Evolutionary conservation across 2,797 vertebrate genomes (phyloP).

Genomic region (Anguilla obscura): DNA sequence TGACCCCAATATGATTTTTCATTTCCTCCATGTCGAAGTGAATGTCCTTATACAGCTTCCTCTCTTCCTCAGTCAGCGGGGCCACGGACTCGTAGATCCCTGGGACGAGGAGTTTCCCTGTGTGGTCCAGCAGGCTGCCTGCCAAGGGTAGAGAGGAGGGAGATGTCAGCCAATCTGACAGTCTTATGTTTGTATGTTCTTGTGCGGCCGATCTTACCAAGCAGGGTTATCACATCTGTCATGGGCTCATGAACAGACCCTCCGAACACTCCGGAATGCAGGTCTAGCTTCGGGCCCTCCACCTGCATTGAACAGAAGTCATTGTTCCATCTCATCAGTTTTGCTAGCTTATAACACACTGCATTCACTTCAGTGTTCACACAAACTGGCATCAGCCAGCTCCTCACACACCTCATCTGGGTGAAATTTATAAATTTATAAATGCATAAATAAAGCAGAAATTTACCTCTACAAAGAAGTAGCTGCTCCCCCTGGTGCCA

Average conservation of each 20-base stretch:
- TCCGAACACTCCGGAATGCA: conserved; percentile 74
- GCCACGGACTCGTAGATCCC: conserved; percentile 66
- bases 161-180: background rate
- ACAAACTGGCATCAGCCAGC: background rate
- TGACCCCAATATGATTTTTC: conserved; percentile 56
- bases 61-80: conserved; percentile 64
- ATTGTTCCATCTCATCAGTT: background rate
- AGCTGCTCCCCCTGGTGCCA: conserved; percentile 67
- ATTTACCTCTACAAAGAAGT: conserved; percentile 71
- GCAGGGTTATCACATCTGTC: conserved; percentile 69
- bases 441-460: background rate
- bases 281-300: conserved; percentile 66
- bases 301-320: conserved; percentile 57
- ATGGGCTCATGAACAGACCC: conserved; percentile 71
- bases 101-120: conserved; percentile 68
- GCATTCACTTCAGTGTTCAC: background rate
- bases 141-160: background rate
- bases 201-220: conserved; percentile 59
- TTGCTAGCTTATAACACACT: background rate
- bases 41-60: conserved; percentile 54
- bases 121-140: conserved; percentile 70
- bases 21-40: conserved; percentile 69
- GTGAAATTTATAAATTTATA: too few species aligned
- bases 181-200: background rate
- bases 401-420: background rate